These are phyloP conservation scores for Bambusicola thoracicus DNA, from an alignment of 2,113 vertebrate species.

Conservation along the genomic window DNA sequence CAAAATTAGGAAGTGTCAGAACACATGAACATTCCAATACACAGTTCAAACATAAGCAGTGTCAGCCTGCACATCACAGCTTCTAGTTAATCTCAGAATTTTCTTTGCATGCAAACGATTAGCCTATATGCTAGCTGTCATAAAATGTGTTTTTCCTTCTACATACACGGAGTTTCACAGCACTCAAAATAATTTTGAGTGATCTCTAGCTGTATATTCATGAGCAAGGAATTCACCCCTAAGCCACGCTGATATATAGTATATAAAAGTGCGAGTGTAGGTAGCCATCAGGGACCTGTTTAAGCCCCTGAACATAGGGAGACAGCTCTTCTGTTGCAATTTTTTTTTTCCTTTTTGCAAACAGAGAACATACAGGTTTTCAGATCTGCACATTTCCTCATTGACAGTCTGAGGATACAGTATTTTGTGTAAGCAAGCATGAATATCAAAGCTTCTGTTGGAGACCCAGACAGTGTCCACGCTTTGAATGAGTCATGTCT, in stretches of 20 bases:
- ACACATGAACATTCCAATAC: not conserved
- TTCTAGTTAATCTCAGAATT: constrained; percentile 14
- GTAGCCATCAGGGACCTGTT: not conserved
- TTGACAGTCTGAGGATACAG: not conserved
- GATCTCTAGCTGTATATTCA: not conserved
- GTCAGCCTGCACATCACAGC: not conserved
- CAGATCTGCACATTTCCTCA: not conserved
- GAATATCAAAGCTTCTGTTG: not conserved
- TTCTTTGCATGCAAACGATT: constrained; percentile 4
- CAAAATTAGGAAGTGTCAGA: constrained; percentile 10
- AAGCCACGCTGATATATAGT: not conserved
- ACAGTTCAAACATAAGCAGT: not conserved
- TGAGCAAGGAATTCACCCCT: not conserved
- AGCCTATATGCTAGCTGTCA: not conserved
- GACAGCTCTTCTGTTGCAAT: not conserved
- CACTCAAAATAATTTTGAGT: not conserved
- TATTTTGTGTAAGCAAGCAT: not conserved
- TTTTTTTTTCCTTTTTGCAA: not conserved
- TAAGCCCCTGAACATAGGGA: not conserved
- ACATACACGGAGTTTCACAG: not conserved
- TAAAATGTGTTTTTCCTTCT: not conserved
- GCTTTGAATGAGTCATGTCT: constrained; percentile 19
- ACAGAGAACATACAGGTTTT: not conserved
- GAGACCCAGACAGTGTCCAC: not conserved
- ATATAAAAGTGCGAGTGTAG: not conserved